phyloP scores from a whole-genome alignment of 2,888 invertebrate genomes.

The Lumbricus terrestris region DNA sequence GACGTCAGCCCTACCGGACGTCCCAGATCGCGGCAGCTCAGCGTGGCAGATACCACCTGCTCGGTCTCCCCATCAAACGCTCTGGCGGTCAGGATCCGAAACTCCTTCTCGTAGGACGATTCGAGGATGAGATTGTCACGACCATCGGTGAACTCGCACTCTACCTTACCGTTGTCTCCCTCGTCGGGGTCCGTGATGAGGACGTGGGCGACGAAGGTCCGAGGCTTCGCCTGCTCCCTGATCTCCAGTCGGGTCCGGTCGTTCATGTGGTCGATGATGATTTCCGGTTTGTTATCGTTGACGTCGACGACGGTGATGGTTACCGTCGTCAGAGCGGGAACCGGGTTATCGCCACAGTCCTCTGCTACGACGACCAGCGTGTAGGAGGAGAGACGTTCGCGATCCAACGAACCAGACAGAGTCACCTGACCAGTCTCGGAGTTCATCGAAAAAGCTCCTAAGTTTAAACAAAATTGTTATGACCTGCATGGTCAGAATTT shows the following conservation, averaged over 20 bases:
- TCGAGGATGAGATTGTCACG: neutral
- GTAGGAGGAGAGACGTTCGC: neutral
- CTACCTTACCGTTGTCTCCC: neutral
- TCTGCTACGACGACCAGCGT: neutral
- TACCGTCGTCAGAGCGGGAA: neutral
- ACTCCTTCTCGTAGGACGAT: neutral
- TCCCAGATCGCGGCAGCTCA: constrained; percentile 15
- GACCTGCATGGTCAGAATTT: neutral
- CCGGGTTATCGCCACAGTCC: constrained; percentile 3
- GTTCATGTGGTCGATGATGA: constrained; percentile 11
- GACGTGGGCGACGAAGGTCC: constrained; percentile 16
- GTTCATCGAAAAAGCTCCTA: neutral
- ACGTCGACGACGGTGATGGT: neutral
- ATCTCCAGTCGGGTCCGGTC: neutral
- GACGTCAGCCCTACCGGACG: constrained; percentile 3
- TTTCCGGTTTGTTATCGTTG: constrained; percentile 22
- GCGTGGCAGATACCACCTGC: neutral
- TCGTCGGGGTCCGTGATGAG: constrained; percentile 12
- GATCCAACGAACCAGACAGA: neutral
- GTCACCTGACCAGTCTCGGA: neutral
- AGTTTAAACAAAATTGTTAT: no score
- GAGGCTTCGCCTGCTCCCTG: constrained; percentile 11
- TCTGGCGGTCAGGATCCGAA: neutral
- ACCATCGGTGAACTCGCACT: neutral
- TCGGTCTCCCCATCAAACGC: neutral